Base-by-base conservation (phyloP, 2,113 vertebrate species). In the Pomatorhinus ruficollis region DNA sequence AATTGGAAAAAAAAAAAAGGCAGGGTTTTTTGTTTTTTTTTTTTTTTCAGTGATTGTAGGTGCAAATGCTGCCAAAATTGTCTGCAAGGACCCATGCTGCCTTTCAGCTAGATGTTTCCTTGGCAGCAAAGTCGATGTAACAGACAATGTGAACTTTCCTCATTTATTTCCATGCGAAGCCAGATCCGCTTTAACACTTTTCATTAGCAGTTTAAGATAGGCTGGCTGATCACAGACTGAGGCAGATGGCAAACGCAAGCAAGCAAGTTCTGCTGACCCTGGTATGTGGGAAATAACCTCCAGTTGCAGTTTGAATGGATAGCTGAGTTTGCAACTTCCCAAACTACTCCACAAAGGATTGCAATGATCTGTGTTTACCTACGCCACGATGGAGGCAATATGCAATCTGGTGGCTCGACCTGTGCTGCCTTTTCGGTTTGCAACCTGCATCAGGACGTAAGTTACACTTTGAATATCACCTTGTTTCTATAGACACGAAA, bases 171-270 rank as follows among this genome's bases (percentile, higher is more conserved):
- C 53, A 56, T 4, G 40, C n/a, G 68, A 82, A 84, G 78, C 69
- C 90, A 94, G 75, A 53, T 87, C 88, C 0, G 0, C 85, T 95
- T 91, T 91, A 93, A 94, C 74, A 79, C 87, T 85, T 90, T 79
- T 83, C 90, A 90, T 95, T 71, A 85, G 65, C 44, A 75, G 78
- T 78, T 94, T 81, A 72, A 75, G 85, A 84, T 13, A 53, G 70
- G 39, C 27, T 63, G n/a, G 69, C 87, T 90, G 84, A 87, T 76
- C 1, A 0, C 70, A 82, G 77, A 83, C 80, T 27, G 33, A 93
- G 65, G 78, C 90, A 97, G 95, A 96, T 88, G 90, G 90, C 57
- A 94, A 91, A 87, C 2, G 9, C 74, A 82, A 78, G 61, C 60
- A 31, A 78, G 84, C 31, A 64, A 83, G 65, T 95, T 91, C 87